These are phyloP conservation scores for Boloria euphrosyne DNA, from an alignment of 2,888 invertebrate species.

Conservation along the genomic window DNA sequence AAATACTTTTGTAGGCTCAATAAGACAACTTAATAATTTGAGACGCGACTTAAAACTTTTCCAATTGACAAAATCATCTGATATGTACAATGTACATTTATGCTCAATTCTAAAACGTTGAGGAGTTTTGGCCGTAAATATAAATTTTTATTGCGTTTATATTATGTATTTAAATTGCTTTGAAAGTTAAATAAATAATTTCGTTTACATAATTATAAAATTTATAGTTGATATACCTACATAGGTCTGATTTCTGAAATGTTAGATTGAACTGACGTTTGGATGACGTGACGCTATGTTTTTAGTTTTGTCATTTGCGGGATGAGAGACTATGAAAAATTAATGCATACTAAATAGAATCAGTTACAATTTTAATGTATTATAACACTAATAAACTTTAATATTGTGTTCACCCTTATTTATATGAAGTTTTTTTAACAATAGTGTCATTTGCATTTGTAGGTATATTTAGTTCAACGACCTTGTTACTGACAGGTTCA, in stretches of 20 bases:
- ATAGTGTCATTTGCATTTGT: constrained; percentile 64
- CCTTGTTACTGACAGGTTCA: constrained; percentile 83
- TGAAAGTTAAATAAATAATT: too few species aligned
- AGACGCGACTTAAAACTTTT: too few species aligned
- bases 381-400: constrained; percentile 32
- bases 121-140: background rate
- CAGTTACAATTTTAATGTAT: constrained; percentile 34
- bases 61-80: too few species aligned
- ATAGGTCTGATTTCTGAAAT: too few species aligned
- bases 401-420: constrained; percentile 49
- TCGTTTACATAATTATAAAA: too few species aligned
- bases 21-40: too few species aligned
- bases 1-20: too few species aligned
- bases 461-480: constrained; percentile 82
- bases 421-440: constrained; percentile 49
- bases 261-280: constrained; percentile 42
- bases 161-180: too few species aligned
- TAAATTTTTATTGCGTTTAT: too few species aligned
- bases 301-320: constrained; percentile 60
- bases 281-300: constrained; percentile 68
- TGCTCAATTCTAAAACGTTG: background rate
- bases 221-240: too few species aligned
- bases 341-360: constrained; percentile 42
- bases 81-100: too few species aligned
- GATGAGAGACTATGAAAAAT: constrained; percentile 47